Conservation (phyloP, 2,113 vertebrate genomes). For the Caranx melampygus region DNA sequence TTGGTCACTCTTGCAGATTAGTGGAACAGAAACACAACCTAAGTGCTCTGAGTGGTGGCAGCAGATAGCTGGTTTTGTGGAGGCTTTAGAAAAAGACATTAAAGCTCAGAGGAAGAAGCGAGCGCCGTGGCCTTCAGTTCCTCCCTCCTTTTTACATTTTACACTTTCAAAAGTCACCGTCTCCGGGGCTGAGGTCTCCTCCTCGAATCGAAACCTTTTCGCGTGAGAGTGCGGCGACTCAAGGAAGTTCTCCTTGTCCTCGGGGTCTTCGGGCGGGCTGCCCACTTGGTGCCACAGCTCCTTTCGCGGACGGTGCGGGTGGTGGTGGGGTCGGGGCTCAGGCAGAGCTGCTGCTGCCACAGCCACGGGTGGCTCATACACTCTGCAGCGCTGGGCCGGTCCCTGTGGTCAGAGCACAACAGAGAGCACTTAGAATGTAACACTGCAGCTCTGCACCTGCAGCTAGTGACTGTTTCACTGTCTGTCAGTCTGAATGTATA, state of each 20-base stretch:
- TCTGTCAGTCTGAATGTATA: neutral
- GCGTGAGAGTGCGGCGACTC: slow-evolving; percentile 85
- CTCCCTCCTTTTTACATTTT: neutral
- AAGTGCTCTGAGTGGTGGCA: slow-evolving; percentile 17
- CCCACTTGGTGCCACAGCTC: slow-evolving; percentile 79
- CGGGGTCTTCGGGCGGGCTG: slow-evolving; percentile 82
- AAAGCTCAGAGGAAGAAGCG: slow-evolving; percentile 46
- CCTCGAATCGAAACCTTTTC: slow-evolving; percentile 91
- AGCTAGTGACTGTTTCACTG: too few relatives aligned
- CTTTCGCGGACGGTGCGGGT: slow-evolving; percentile 79
- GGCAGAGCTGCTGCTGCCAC: slow-evolving; percentile 83
- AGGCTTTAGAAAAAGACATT: slow-evolving; percentile 56
- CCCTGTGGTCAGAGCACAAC: slow-evolving; percentile 77
- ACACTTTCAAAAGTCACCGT: slow-evolving; percentile 68
- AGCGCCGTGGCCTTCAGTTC: neutral
- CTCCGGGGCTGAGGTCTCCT: slow-evolving; percentile 73
- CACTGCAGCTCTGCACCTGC: neutral
- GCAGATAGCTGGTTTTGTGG: slow-evolving; percentile 39
- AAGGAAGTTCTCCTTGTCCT: slow-evolving; percentile 95
- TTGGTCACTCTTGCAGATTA: slow-evolving; percentile 23
- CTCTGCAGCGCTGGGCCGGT: slow-evolving; percentile 89
- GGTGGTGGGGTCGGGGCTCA: slow-evolving; percentile 70
- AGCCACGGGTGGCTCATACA: slow-evolving; percentile 94
- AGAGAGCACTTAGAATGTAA: neutral
- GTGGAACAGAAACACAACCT: slow-evolving; percentile 14